Evolutionary conservation across 2,113 vertebrate species (phyloP).

Genomic region (Pomatorhinus ruficollis): DNA sequence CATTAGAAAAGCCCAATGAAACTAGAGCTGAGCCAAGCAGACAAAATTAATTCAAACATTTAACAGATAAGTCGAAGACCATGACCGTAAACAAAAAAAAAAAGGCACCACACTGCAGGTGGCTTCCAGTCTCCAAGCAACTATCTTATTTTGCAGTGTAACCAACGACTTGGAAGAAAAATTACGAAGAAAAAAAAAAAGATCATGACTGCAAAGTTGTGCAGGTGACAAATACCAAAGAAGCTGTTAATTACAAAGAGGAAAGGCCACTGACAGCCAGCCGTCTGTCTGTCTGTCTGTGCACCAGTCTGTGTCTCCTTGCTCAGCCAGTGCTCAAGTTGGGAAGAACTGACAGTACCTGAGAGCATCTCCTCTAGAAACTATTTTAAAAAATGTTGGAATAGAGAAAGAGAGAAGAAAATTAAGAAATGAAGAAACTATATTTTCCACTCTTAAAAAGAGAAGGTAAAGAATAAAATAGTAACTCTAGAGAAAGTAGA

Average conservation of each 20-base stretch:
- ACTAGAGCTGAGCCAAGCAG: neutral
- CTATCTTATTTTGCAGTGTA: neutral
- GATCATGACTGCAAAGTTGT: neutral
- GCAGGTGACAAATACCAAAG: neutral
- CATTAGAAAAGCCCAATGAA: neutral
- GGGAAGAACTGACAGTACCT: neutral
- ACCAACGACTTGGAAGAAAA: neutral
- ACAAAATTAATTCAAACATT: neutral
- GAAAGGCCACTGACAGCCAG: neutral
- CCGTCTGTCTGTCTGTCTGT: neutral
- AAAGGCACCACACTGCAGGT: neutral
- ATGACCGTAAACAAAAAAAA: neutral
- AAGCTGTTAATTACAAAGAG: neutral
- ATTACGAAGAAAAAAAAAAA: neutral
- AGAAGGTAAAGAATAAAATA: neutral
- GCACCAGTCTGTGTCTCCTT: neutral
- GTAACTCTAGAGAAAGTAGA: neutral
- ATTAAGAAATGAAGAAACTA: neutral
- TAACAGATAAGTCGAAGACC: neutral
- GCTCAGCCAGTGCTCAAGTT: neutral
- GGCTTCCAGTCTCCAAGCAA: neutral
- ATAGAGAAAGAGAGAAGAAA: neutral
- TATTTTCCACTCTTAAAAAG: neutral
- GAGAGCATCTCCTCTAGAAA: neutral
- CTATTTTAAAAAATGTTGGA: fast-evolving